Base-by-base conservation (phyloP, 2,888 invertebrate species). In the Anodontia alba region DNA sequence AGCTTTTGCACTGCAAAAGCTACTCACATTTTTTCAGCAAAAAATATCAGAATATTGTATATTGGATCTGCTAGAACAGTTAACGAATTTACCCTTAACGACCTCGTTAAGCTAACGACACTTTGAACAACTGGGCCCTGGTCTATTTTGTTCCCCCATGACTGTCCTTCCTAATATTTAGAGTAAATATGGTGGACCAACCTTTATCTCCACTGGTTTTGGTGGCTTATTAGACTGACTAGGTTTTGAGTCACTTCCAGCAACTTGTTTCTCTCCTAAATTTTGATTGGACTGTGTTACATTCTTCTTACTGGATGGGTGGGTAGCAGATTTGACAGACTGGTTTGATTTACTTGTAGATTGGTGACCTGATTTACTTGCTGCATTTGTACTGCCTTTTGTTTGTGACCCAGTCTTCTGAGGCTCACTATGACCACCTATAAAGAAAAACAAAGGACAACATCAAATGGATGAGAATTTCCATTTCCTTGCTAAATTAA, bases 321-420 rank as follows among this genome's bases (percentile, higher is more conserved):
- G 72, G n/a, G 42, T 12, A 72, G n/a, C 66, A 67, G 31, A 7
- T n/a, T 42, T n/a, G n/a, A 26, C 51, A 67, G 67, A 42, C 42
- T 69, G 31, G 49, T 33, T n/a, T 46, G 49, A 31, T 76, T 80
- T 62, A 17, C 29, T 62, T 62, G 31, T 38, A 42, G 67, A 54
- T 51, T 73, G 36, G 66, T 76, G 74, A n/a, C 68, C 33, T 43
- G 73, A 38, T 62, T 76, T 78, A 66, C 42, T 70, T n/a, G 2
- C 43, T 17, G 15, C n/a, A 42, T 42, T 20, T 68, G 42, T 5
- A 67, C 36, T 31, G 2, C 15, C 17, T 29, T 70, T 26, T 36
- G 23, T 26, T 17, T 15, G 43, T 33, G 29, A 12, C 49, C 51
- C 46, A n/a, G 68, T 36, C 31, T 78, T 78, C 29, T 67, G 67